Conservation (phyloP, 1,140 invertebrate genomes). For the Hylaeus anthracinus region DNA sequence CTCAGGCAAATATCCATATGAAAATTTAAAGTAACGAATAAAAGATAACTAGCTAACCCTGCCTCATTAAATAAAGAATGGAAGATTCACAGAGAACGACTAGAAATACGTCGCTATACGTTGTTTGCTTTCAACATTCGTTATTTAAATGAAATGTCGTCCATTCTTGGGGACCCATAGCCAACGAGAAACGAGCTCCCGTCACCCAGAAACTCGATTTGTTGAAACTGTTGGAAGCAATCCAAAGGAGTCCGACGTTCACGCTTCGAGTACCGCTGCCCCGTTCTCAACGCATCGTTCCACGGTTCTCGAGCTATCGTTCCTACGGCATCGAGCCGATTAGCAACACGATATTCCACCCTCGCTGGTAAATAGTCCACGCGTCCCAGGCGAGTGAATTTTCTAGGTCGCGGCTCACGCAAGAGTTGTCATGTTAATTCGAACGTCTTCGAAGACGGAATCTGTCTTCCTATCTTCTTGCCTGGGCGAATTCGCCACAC, state of each 20-base stretch:
- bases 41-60: too few relatives aligned
- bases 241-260: conserved; percentile 1
- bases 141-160: too few relatives aligned
- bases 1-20: too few relatives aligned
- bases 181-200: too few relatives aligned
- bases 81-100: too few relatives aligned
- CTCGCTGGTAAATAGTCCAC: background rate
- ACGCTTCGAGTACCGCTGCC: background rate
- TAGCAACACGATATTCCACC: conserved; percentile 26
- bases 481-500: conserved; percentile 37
- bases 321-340: conserved; percentile 1
- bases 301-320: background rate
- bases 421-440: conserved; percentile 60
- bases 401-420: conserved; percentile 56
- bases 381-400: background rate
- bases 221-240: background rate
- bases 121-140: too few relatives aligned
- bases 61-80: too few relatives aligned
- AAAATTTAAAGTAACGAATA: too few relatives aligned
- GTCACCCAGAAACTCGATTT: background rate
- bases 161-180: too few relatives aligned
- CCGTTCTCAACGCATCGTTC: conserved; percentile 4
- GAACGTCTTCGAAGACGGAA: conserved; percentile 1
- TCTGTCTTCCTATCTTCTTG: conserved; percentile 62
- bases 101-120: too few relatives aligned